Base-by-base conservation (phyloP, 2,113 vertebrate genomes). In the Octodon degus region DNA sequence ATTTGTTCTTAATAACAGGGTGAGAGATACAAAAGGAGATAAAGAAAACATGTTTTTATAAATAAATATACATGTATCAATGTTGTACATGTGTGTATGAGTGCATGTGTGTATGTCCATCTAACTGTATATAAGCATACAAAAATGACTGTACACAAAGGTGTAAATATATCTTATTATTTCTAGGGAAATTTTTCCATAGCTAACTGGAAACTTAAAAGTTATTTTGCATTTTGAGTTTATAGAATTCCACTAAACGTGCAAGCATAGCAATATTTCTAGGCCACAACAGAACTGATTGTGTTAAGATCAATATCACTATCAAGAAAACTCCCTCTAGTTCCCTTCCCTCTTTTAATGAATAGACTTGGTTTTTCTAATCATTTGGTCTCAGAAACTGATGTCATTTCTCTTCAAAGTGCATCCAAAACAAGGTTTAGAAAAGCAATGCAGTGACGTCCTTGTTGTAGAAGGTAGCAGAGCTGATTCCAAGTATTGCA, bases 291-390 rank as follows among this genome's bases (percentile, higher is more conserved):
- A 63, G 83, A 91, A 80, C 14, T 89, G 87, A 55, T 20, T 77
- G 19, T 76, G 58, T 92, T 87, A 63, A 94, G 90, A 94, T 81
- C 40, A 95, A 93, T 93, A 88, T 63, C 8, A 62, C 19, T 85
- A 40, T 87, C 37, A 58, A 86, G 90, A 89, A 96, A 96, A 89
- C 47, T 72, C 34, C 24, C 37, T 63, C 40, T 92, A 47, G 47
- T 13, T 60, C 27, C 17, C 19, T 89, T 77, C 16, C 47, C 37
- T 95, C 17, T 30, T 77, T 79, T 92, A 83, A 92, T 76, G 67
- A 97, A 79, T 32, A 85, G 17, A 93, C 53, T 94, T 95, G 65
- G 6, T 58, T 77, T 84, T 92, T 63, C 90, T 96, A 91, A 84
- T 95, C 68, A 34, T 95, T 86, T 55, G 25, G 79, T 90, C 50